A percentile compares a stretch with the other conserved stretches of the same genome.
Evolutionary conservation across 2,797 vertebrate genomes (phyloP).

Genomic region (Manis pentadactyla): DNA sequence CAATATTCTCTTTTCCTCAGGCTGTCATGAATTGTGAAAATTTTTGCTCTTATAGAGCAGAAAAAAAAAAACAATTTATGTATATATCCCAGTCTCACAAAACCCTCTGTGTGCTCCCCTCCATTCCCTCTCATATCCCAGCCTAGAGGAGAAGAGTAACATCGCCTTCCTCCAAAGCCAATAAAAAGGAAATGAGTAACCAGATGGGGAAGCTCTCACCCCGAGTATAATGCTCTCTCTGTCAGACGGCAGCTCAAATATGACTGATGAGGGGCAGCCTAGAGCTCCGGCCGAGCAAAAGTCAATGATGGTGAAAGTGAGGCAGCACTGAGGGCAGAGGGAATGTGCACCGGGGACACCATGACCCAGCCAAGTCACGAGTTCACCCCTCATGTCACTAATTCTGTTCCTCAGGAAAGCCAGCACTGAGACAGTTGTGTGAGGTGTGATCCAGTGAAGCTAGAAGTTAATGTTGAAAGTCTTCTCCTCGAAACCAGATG

Average conservation of each 20-base stretch:
- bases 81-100: neutral
- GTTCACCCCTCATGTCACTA: neutral
- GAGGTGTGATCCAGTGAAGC: neutral
- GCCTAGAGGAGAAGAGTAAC: neutral
- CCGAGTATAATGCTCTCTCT: neutral
- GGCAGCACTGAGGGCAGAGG: neutral
- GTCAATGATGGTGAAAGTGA: neutral
- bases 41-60: conserved; percentile 17
- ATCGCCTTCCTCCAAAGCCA: conserved; percentile 46
- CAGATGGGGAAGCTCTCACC: conserved; percentile 64
- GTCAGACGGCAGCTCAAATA: conserved; percentile 23
- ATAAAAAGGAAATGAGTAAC: conserved; percentile 54
- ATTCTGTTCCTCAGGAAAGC: neutral
- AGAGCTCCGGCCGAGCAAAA: neutral
- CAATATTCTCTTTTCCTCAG: conserved; percentile 19
- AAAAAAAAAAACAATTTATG: neutral
- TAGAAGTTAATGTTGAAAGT: neutral
- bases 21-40: neutral
- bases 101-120: neutral
- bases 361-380: neutral
- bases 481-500: neutral
- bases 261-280: conserved; percentile 28
- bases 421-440: neutral
- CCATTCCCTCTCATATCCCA: neutral
- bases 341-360: neutral